A percentile compares a stretch with the other conserved stretches of the same genome.
Evolutionary conservation across 1,140 invertebrate genomes (phyloP).

Genomic region (Apis florea): DNA sequence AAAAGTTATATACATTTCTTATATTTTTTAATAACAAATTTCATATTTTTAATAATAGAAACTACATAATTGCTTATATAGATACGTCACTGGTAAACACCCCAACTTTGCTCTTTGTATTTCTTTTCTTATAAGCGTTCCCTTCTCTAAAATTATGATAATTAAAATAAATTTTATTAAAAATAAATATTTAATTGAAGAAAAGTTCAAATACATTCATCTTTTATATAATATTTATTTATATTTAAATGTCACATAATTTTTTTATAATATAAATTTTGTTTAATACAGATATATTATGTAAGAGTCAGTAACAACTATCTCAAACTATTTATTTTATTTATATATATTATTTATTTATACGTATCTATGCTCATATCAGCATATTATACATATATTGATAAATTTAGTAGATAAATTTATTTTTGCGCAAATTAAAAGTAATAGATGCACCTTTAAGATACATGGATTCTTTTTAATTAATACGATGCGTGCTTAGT

Average conservation of each 20-base stretch:
- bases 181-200: conserved; percentile 31
- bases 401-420: conserved; percentile 1
- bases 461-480: conserved; percentile 40
- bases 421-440: conserved; percentile 39
- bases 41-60: neutral
- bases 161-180: conserved; percentile 19
- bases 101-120: conserved; percentile 21
- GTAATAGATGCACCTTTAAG: conserved; percentile 31
- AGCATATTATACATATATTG: neutral
- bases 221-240: neutral
- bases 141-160: neutral
- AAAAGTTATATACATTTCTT: neutral
- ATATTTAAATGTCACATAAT: neutral
- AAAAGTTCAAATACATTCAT: neutral
- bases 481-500: conserved; percentile 23
- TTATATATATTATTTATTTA: neutral
- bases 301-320: neutral
- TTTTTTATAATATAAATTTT: neutral
- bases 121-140: conserved; percentile 3
- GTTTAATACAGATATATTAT: neutral
- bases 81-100: conserved; percentile 38
- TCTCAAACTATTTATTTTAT: too few relatives aligned
- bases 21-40: neutral
- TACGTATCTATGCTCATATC: neutral
- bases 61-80: neutral